phyloP scores from a whole-genome alignment of 2,797 vertebrate species.

The Euthynnus affinis region DNA sequence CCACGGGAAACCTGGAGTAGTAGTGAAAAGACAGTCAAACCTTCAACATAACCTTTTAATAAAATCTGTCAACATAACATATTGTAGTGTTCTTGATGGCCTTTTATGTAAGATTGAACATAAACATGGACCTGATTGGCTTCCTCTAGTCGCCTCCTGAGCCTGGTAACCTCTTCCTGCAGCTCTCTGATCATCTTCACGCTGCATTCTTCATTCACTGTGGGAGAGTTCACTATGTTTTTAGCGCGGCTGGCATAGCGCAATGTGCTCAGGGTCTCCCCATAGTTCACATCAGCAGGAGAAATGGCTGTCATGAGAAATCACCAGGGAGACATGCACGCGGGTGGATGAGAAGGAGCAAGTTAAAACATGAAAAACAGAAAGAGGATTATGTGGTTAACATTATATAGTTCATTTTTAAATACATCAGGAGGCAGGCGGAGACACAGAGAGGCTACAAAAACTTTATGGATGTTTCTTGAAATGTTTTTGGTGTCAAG shows the following conservation, averaged over 20 bases:
- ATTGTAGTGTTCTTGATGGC: background rate
- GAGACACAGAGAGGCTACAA: background rate
- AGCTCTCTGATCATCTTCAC: conserved; percentile 93
- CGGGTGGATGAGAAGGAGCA: background rate
- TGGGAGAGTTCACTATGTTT: conserved; percentile 97
- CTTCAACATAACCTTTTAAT: conserved; percentile 26
- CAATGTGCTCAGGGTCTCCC: conserved; percentile 95
- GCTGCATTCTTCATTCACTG: conserved; percentile 93
- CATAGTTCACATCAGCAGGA: conserved; percentile 95
- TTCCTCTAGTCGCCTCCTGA: conserved; percentile 91
- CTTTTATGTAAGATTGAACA: conserved; percentile 19
- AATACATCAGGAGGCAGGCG: conserved; percentile 17
- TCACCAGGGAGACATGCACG: conserved; percentile 11
- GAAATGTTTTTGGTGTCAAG: background rate
- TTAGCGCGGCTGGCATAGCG: conserved; percentile 96
- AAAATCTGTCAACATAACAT: conserved; percentile 24
- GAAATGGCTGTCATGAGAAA: conserved; percentile 88
- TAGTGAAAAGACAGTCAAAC: conserved; percentile 43
- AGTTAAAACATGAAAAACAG: conserved; percentile 10
- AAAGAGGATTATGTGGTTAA: background rate
- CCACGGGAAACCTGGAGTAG: conserved; percentile 86
- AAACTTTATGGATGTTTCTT: conserved; percentile 4
- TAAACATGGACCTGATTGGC: conserved; percentile 88
- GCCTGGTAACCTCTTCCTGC: conserved; percentile 73
- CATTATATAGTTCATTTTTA: background rate